These are phyloP conservation scores for Taenioides sp. DNA, from an alignment of 2,797 vertebrate genomes.

Conservation along the genomic window DNA sequence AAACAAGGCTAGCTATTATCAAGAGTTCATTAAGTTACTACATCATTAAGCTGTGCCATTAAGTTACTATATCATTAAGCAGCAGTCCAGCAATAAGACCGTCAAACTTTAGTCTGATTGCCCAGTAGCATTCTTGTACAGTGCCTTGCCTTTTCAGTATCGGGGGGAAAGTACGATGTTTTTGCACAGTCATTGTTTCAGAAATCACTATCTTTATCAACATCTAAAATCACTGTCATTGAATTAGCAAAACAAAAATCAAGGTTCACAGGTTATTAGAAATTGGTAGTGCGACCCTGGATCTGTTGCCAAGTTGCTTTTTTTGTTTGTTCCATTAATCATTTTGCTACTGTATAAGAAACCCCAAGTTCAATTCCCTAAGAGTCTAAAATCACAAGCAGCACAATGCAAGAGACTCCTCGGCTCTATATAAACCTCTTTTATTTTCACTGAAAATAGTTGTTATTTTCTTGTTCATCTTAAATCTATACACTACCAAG, in stretches of 20 bases:
- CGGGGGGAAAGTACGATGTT: too few species aligned
- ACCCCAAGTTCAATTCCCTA: too few species aligned
- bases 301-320: neutral
- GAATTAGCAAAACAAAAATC: too few species aligned
- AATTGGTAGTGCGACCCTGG: neutral
- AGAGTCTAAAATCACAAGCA: neutral
- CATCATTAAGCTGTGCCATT: neutral
- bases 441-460: neutral
- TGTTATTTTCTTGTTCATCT: neutral
- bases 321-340: neutral
- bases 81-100: too few species aligned
- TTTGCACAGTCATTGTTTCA: neutral
- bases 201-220: neutral
- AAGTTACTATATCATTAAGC: neutral
- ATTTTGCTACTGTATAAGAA: neutral
- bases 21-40: too few species aligned
- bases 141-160: too few species aligned
- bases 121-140: too few species aligned
- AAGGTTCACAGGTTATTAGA: too few species aligned
- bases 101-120: too few species aligned
- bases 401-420: neutral
- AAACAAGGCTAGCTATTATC: too few species aligned
- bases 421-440: neutral
- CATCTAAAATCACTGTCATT: too few species aligned
- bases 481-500: constrained; percentile 63